Evolutionary conservation across 2,888 invertebrate species (phyloP).

Genomic region (Idaea dimidiata): DNA sequence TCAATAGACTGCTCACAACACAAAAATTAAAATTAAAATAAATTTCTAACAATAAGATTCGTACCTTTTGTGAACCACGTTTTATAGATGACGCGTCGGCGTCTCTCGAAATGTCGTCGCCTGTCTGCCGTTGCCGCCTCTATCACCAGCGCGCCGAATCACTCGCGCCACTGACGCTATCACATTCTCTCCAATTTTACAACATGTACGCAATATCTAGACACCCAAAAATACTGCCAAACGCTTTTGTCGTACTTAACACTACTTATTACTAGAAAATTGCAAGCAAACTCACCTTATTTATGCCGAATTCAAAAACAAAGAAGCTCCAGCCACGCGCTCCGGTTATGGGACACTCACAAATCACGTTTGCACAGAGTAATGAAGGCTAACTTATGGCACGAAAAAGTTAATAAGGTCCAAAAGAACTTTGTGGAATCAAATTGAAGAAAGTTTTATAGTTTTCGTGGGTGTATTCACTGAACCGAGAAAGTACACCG

Average conservation of each 20-base stretch:
- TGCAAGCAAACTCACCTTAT: constrained; percentile 68
- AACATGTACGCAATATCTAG: constrained; percentile 12
- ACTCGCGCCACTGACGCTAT: constrained; percentile 64
- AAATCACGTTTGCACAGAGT: constrained; percentile 75
- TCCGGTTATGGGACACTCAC: constrained; percentile 78
- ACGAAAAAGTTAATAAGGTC: constrained; percentile 59
- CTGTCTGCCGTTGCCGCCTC: constrained; percentile 28
- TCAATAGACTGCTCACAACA: background rate
- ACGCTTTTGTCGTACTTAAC: constrained; percentile 23
- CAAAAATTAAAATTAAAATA: constrained; percentile 5
- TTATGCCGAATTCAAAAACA: constrained; percentile 78
- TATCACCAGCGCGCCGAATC: constrained; percentile 51
- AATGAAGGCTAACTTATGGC: constrained; percentile 54
- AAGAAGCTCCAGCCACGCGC: constrained; percentile 80
- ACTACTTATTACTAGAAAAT: constrained; percentile 38
- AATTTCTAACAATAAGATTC: constrained; percentile 32
- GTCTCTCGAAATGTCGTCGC: constrained; percentile 63
- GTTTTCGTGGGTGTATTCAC: constrained; percentile 71
- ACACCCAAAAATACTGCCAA: constrained; percentile 30
- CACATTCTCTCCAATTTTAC: constrained; percentile 37
- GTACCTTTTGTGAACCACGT: constrained; percentile 46
- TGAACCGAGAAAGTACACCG: constrained; percentile 69
- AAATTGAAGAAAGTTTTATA: constrained; percentile 63
- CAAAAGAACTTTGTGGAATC: constrained; percentile 57
- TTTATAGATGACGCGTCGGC: constrained; percentile 69